Conservation (phyloP, 2,888 invertebrate genomes). For the Tinea trinotella region DNA sequence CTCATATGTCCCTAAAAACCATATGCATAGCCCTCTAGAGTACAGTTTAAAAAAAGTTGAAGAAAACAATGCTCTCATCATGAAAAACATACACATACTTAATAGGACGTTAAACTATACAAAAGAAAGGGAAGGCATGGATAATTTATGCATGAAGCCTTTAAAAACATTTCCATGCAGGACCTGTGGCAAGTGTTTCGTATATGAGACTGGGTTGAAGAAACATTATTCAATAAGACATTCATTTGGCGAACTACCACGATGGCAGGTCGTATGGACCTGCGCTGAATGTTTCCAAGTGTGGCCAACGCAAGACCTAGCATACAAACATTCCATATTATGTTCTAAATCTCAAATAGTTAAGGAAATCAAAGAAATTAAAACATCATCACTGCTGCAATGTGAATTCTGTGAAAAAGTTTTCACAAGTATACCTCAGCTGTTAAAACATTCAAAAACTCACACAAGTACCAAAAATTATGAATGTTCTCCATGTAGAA, state of each 20-base stretch:
- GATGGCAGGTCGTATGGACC: slow-evolving; percentile 65
- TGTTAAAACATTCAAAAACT: slow-evolving; percentile 50
- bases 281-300: slow-evolving; percentile 64
- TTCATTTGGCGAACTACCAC: slow-evolving; percentile 40
- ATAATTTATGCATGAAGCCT: slow-evolving; percentile 44
- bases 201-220: slow-evolving; percentile 58
- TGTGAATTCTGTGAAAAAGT: slow-evolving; percentile 66
- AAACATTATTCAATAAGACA: slow-evolving; percentile 54
- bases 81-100: slow-evolving; percentile 62
- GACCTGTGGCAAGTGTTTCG: slow-evolving; percentile 60
- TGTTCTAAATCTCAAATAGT: slow-evolving; percentile 43
- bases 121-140: slow-evolving; percentile 55
- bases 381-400: slow-evolving; percentile 56
- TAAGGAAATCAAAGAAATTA: slow-evolving; percentile 47
- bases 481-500: slow-evolving; percentile 71
- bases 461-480: slow-evolving; percentile 79
- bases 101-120: slow-evolving; percentile 59
- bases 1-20: not conserved
- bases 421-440: slow-evolving; percentile 56
- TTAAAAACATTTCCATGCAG: slow-evolving; percentile 50
- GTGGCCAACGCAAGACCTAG: slow-evolving; percentile 55
- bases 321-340: slow-evolving; percentile 44
- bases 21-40: slow-evolving; percentile 42
- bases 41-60: slow-evolving; percentile 59
- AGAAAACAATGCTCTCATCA: slow-evolving; percentile 61